phyloP scores from a whole-genome alignment of 2,113 vertebrate genomes.

The Rhinoderma darwinii region DNA sequence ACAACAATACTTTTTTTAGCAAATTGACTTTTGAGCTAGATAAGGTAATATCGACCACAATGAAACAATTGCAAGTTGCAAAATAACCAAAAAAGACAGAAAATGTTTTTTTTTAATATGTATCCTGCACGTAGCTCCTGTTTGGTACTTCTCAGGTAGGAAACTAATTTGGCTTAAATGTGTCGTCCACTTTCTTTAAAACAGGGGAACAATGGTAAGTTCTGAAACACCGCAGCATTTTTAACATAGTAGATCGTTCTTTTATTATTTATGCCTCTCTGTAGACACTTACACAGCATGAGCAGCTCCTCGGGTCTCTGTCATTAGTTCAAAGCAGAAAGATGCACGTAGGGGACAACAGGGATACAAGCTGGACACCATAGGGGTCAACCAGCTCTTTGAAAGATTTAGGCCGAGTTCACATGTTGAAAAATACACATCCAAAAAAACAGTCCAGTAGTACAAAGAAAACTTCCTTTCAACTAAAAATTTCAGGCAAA shows the following conservation, averaged over 20 bases:
- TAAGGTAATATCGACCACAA: conserved; percentile 19
- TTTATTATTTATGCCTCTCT: too few species aligned
- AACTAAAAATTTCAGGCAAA: too few species aligned
- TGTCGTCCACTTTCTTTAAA: not conserved
- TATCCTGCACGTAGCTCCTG: not conserved
- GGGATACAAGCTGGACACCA: too few species aligned
- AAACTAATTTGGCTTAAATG: not conserved
- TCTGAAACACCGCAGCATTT: not conserved
- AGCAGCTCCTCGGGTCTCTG: too few species aligned
- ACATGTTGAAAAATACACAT: too few species aligned
- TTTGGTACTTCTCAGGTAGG: not conserved
- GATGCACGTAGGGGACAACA: too few species aligned
- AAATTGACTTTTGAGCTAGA: conserved; percentile 15
- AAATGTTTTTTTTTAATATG: not conserved
- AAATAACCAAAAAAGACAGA: not conserved
- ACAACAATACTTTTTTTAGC: conserved; percentile 7
- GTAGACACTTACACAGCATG: too few species aligned
- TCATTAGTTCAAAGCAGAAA: too few species aligned
- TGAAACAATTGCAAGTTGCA: not conserved
- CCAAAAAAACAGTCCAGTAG: too few species aligned
- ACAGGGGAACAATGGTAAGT: not conserved
- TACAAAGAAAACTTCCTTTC: too few species aligned
- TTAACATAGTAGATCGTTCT: not conserved
- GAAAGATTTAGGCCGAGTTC: too few species aligned
- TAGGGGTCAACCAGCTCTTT: too few species aligned